A percentile compares a stretch with the other conserved stretches of the same genome.
Conservation (phyloP, 2,113 vertebrate genomes). For the Ceuthmochares aereus region DNA sequence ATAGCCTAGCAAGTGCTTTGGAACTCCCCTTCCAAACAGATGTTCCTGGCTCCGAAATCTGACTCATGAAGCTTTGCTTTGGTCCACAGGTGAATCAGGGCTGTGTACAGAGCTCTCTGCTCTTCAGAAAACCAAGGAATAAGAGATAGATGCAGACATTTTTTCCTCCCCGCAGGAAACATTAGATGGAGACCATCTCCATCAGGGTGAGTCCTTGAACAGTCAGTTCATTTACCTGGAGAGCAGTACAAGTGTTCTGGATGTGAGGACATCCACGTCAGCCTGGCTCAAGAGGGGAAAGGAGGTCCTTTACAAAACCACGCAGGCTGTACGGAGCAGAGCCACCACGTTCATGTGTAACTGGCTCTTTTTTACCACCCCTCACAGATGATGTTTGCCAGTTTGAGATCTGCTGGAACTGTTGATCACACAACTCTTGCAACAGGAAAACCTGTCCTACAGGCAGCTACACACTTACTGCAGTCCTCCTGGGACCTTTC, state of each 20-base stretch:
- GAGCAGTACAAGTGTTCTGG: background rate
- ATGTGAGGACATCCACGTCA: background rate
- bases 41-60: background rate
- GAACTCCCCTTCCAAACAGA: background rate
- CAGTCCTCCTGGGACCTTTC: background rate
- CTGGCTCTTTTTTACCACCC: background rate
- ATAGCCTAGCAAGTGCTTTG: background rate
- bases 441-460: background rate
- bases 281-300: background rate
- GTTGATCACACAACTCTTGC: accelerated
- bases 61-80: background rate
- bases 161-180: background rate
- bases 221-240: background rate
- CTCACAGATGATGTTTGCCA: background rate
- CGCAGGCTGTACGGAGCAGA: background rate
- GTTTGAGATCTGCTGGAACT: background rate
- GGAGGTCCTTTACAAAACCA: background rate
- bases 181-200: background rate
- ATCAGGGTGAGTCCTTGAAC: background rate
- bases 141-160: background rate
- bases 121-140: background rate
- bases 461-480: background rate
- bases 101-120: too few relatives aligned
- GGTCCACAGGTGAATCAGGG: background rate
- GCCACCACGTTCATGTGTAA: background rate